phyloP scores from a whole-genome alignment of 1,140 invertebrate genomes.

The Zaprionus ghesquierei region DNA sequence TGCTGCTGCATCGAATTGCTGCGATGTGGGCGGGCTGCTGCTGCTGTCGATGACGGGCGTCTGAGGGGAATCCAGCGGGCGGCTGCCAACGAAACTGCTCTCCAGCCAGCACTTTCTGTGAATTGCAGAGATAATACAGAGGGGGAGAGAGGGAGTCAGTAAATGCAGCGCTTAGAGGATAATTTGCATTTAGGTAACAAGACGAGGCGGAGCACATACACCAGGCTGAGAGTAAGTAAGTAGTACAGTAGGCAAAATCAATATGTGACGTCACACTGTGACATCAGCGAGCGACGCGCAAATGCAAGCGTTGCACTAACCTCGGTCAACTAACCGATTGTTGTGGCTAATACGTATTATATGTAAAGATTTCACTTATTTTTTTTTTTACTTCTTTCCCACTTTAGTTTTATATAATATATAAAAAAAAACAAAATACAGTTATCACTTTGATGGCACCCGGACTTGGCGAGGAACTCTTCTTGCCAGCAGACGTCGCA shows the following conservation, averaged over 20 bases:
- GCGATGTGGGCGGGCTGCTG: slow-evolving; percentile 42
- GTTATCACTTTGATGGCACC: background rate
- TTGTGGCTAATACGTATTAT: background rate
- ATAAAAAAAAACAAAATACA: slow-evolving; percentile 5
- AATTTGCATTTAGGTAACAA: background rate
- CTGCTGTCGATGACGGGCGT: slow-evolving; percentile 87
- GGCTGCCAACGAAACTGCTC: slow-evolving; percentile 93
- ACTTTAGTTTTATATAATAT: background rate
- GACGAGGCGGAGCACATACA: slow-evolving; percentile 13
- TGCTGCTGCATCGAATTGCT: slow-evolving; percentile 27
- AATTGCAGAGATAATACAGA: background rate
- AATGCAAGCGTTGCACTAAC: slow-evolving; percentile 29
- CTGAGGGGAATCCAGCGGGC: slow-evolving; percentile 92
- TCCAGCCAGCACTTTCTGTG: slow-evolving; percentile 90
- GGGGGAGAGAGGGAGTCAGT: no score
- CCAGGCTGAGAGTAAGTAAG: slow-evolving; percentile 13
- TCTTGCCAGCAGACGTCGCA: slow-evolving; percentile 39
- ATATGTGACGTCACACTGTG: slow-evolving; percentile 54
- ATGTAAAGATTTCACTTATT: background rate
- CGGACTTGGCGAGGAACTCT: slow-evolving; percentile 4
- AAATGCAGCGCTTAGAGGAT: background rate
- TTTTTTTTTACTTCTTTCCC: background rate
- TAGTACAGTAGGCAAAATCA: slow-evolving; percentile 30
- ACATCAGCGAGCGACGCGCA: slow-evolving; percentile 29
- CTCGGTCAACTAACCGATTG: slow-evolving; percentile 30